Evolutionary conservation across 2,113 vertebrate species (phyloP), one percentile per base, ranked within the genome.

Genomic region (Passer domesticus): DNA sequence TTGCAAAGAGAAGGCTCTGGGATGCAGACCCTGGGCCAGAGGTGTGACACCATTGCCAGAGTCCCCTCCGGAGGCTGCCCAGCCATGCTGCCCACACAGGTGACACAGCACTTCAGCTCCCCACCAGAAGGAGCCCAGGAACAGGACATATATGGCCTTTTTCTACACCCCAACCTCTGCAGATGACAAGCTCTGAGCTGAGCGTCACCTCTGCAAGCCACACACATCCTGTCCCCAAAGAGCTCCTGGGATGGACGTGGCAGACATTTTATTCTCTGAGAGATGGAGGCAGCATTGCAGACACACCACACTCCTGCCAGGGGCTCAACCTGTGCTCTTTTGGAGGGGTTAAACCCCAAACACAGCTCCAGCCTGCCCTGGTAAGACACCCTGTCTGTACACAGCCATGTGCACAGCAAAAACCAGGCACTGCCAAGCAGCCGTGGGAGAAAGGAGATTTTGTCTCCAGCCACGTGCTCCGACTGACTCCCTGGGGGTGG

Each of bases 11-110:
- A 55, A 19, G 0, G 50, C 56, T 35, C 43, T 35, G 47, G 27
- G 73, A 31, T 12, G 37, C 64, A 41, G 49, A 10, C 3, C n/a
- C 27, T 4, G 52, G 27, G 49, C 18, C 62, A 68, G 39, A 55
- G 39, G 23, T 7, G 37, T 52, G 33, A 14, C n/a, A 19, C 30
- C 0, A 0, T 37, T 37, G 13, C 35, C 23, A 4, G 18, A 0
- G 3, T 37, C 69, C 66, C 27, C 67, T 79, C 37, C 1, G 4
- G 28, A 78, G 50, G 24, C 46, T 62, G 63, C 35, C 43, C 17
- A 7, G 62, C 31, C 53, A 23, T 0, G 2, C 41, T 69, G 46
- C 89, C 83, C 24, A 5, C 22, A 10, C 3, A 11, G 81, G 52
- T 92, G 93, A 94, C 73, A 13, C 69, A 82, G 92, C 94, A 72